Conservation (phyloP, 2,113 vertebrate species). For the Megaceryle torquata region DNA sequence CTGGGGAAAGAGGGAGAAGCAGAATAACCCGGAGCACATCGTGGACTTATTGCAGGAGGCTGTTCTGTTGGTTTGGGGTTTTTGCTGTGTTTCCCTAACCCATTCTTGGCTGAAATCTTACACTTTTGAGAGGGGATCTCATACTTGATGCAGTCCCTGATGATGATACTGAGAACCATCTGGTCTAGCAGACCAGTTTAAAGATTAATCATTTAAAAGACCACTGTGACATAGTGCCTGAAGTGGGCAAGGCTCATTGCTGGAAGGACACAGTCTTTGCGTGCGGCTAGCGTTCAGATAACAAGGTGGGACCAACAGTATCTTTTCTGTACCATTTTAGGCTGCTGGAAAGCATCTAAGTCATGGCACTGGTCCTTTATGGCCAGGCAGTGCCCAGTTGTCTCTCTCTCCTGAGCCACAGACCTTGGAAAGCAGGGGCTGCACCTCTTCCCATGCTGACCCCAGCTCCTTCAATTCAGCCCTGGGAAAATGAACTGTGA, state of each 20-base stretch:
- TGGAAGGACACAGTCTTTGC: not conserved
- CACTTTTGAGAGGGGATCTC: not conserved
- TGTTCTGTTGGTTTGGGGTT: not conserved
- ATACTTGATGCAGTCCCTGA: not conserved
- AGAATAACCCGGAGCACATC: not conserved
- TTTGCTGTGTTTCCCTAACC: not conserved
- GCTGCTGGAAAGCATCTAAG: not conserved
- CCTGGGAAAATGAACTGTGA: not conserved
- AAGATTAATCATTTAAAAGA: not conserved
- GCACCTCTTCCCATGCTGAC: not conserved
- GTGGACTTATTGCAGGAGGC: not conserved
- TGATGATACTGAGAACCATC: not conserved
- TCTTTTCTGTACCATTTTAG: not conserved
- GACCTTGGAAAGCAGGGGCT: not conserved
- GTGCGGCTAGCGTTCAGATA: accelerated
- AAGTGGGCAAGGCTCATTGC: not conserved
- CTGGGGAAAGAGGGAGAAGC: not conserved
- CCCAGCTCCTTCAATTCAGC: not conserved
- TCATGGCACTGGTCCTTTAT: not conserved
- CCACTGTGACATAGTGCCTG: not conserved
- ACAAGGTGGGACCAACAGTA: not conserved
- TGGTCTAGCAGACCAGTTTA: not conserved
- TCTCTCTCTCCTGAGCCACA: not conserved
- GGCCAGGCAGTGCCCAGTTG: not conserved
- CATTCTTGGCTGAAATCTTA: not conserved